Evolutionary conservation across 35 echinoderm and acorn worm species (phyloP), one percentile per base, ranked within the genome.

Genomic region (Ophioderma brevispina): DNA sequence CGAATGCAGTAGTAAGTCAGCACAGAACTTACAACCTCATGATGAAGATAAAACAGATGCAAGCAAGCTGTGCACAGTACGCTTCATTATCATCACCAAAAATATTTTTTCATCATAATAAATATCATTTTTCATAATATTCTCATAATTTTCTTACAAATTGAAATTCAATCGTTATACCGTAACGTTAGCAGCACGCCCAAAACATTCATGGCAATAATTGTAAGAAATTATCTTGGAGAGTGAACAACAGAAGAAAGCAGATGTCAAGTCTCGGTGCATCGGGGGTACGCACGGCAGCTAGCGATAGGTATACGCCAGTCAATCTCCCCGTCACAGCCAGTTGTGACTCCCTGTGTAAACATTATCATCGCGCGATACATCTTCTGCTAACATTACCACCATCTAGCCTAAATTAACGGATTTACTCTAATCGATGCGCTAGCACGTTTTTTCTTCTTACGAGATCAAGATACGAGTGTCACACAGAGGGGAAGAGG

Each of bases 301-400:
- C n/a, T n/a, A n/a, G n/a, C n/a, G n/a, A n/a, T n/a, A n/a, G n/a
- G n/a, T n/a, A n/a, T n/a, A n/a, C n/a, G n/a, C n/a, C n/a, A n/a
- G n/a, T n/a, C n/a, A n/a, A n/a, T n/a, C n/a, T 30, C 59, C 5
- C 6, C n/a, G 59, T 70, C 59, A 70, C 15, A 15, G 1, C 59
- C 59, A 70, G 59, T 70, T 70, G 59, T 70, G 17, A 70, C 59
- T 70, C 28, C 23, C n/a, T 70, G n/a, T 18, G 59, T 70, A 70
- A 70, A 70, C 59, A 70, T 70, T 70, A 70, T 70, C 17, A 70
- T 70, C 59, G 5, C 23, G 17, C 28, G 5, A 70, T 70, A 70
- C 59, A 70, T 70, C 59, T 70, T 70, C 59, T 25, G 59, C 59
- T 70, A 70, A 70, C 59, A 70, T 70, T 70, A 25, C 59, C 59